Percentiles rank a stretch among this genome's conserved stretches.
Conservation (phyloP, 1,140 invertebrate genomes). For the Calephelis nemesis region DNA sequence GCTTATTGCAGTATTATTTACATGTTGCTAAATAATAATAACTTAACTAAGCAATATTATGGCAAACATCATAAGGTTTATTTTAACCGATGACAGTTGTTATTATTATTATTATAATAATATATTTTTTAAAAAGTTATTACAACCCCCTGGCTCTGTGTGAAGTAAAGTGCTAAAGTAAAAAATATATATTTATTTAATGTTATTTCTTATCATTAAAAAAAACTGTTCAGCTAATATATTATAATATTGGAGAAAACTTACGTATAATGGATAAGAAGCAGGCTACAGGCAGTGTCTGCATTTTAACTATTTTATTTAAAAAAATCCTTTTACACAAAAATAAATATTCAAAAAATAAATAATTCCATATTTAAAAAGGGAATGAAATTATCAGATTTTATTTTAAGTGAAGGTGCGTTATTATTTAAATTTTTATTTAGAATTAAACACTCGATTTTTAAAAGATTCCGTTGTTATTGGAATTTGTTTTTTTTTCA, state of each 20-base stretch:
- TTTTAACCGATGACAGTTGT: no score
- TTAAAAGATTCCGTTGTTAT: background rate
- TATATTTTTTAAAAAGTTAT: no score
- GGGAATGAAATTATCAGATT: background rate
- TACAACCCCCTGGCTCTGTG: no score
- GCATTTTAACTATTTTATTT: background rate
- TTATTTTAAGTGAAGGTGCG: background rate
- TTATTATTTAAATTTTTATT: background rate
- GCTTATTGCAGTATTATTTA: no score
- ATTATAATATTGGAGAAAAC: background rate
- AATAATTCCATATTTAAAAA: background rate
- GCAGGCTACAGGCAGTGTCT: background rate
- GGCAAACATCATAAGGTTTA: no score
- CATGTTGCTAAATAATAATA: no score
- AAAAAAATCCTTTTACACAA: background rate
- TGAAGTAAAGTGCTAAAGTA: no score
- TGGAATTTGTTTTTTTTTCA: background rate
- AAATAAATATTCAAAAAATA: background rate
- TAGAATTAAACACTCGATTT: background rate
- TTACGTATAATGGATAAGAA: conserved; percentile 2
- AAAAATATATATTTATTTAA: no score
- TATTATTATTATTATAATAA: no score
- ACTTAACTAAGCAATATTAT: no score
- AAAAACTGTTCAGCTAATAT: no score
- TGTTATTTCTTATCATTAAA: no score